phyloP scores from a whole-genome alignment of 2,113 vertebrate species.

The Arizona elegans region DNA sequence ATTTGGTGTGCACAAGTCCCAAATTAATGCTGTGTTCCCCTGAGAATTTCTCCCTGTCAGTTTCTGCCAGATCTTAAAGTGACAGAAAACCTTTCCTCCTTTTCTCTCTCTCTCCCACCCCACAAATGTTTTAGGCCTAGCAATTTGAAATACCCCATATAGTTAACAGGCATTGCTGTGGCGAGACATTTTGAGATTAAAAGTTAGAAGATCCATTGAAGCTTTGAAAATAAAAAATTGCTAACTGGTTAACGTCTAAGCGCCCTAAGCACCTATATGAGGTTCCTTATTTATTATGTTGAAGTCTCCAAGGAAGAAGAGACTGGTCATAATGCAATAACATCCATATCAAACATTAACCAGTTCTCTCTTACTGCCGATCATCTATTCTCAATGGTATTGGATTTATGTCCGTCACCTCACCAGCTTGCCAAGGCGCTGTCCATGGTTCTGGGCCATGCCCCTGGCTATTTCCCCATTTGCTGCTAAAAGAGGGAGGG shows the following conservation, averaged over 20 bases:
- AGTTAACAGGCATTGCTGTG: background rate
- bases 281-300: background rate
- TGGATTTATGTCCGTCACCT: background rate
- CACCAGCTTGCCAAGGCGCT: background rate
- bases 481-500: background rate
- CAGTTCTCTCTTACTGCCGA: background rate
- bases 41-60: conserved; percentile 47
- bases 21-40: conserved; percentile 65
- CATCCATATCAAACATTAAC: background rate
- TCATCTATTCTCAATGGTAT: background rate
- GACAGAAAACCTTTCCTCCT: background rate
- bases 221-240: background rate
- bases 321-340: background rate
- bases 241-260: background rate
- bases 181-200: background rate
- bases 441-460: conserved; percentile 28
- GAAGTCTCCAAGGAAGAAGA: background rate
- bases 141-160: background rate
- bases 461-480: background rate
- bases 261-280: background rate
- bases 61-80: conserved; percentile 6
- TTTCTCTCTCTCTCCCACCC: too few relatives aligned
- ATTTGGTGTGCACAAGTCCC: conserved; percentile 69
- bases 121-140: background rate
- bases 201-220: background rate